These are phyloP conservation scores for Semnornis frantzii DNA, from an alignment of 2,113 vertebrate genomes.

Conservation along the genomic window DNA sequence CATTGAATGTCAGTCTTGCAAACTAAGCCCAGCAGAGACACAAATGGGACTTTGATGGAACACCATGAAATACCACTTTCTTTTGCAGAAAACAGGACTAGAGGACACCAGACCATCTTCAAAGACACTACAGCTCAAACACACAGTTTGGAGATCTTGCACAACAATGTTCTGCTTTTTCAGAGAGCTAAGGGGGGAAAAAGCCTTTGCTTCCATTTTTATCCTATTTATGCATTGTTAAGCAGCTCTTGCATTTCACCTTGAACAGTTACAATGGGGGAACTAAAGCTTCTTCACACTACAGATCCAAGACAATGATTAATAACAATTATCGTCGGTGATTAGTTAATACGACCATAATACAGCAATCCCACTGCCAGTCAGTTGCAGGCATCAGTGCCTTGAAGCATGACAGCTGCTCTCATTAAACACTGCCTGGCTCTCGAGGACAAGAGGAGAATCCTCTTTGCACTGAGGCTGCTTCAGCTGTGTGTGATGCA, in stretches of 20 bases:
- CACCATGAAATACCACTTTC: not conserved
- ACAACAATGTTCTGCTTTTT: not conserved
- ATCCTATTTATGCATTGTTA: not conserved
- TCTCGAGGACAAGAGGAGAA: not conserved
- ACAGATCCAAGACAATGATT: slow-evolving; percentile 14
- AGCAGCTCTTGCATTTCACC: not conserved
- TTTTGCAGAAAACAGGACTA: not conserved
- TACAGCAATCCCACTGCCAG: slow-evolving; percentile 30
- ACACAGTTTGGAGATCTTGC: not conserved
- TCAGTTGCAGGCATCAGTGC: not conserved
- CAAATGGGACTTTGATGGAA: not conserved
- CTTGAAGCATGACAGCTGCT: not conserved
- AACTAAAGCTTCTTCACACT: not conserved
- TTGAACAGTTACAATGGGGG: not conserved
- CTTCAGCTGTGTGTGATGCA: not conserved
- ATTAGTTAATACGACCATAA: slow-evolving; percentile 21
- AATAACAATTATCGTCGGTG: slow-evolving; percentile 16
- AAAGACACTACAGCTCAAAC: not conserved
- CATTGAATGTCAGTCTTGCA: not conserved
- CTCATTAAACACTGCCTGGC: not conserved
- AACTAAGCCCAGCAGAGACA: not conserved
- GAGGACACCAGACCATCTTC: not conserved
- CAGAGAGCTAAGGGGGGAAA: not conserved
- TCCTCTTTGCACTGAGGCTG: not conserved
- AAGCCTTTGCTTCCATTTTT: not conserved